These are phyloP conservation scores for Cantharis flavilabris DNA, from an alignment of 2,888 invertebrate genomes.

Conservation along the genomic window DNA sequence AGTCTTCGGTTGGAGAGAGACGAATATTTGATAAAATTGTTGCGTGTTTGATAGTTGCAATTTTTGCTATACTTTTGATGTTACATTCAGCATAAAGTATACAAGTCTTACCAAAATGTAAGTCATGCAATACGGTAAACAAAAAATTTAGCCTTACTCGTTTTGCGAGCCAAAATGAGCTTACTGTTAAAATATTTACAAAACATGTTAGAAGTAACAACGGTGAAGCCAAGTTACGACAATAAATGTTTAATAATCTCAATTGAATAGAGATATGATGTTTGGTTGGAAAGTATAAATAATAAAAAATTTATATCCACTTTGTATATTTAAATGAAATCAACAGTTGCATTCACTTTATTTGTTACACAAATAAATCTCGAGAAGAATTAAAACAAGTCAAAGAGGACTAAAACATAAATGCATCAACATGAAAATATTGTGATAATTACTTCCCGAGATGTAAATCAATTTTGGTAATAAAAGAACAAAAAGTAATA, in stretches of 20 bases:
- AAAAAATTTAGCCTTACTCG: conserved; percentile 43
- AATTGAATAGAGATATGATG: neutral
- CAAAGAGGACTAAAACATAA: neutral
- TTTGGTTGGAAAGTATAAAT: neutral
- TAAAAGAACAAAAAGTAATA: neutral
- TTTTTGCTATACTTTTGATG: neutral
- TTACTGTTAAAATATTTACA: neutral
- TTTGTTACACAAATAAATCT: neutral
- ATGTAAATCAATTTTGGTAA: neutral
- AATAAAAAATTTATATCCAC: neutral
- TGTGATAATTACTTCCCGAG: neutral
- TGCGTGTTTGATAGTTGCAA: neutral
- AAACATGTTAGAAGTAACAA: neutral
- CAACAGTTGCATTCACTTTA: neutral
- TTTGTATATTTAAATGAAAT: neutral
- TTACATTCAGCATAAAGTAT: neutral
- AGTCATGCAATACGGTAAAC: neutral
- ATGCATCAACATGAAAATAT: neutral
- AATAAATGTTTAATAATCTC: neutral
- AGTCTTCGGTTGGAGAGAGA: neutral
- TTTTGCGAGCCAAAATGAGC: conserved; percentile 1
- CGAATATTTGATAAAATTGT: neutral
- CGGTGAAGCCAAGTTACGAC: neutral
- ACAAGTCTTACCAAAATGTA: neutral
- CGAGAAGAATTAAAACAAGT: neutral